phyloP scores from a whole-genome alignment of 1,140 invertebrate genomes.

The Matsumurasca onukii region DNA sequence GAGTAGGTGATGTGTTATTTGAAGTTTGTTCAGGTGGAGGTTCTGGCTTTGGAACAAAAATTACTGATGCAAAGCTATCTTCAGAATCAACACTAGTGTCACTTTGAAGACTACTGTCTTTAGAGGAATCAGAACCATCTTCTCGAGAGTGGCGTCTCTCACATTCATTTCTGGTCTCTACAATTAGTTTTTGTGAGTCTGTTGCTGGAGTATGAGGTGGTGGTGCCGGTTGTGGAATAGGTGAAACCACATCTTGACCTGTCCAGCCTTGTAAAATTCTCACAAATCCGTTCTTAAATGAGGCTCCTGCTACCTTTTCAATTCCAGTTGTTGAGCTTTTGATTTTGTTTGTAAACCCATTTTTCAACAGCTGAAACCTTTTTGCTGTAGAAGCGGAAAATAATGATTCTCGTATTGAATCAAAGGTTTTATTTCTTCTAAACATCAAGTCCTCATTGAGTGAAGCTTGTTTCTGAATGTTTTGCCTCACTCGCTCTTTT shows the following conservation, averaged over 20 bases:
- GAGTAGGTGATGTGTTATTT: conserved; percentile 49
- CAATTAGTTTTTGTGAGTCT: conserved; percentile 44
- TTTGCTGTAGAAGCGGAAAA: conserved; percentile 72
- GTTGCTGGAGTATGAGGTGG: conserved; percentile 35
- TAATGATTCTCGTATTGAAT: conserved; percentile 70
- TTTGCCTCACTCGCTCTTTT: conserved; percentile 78
- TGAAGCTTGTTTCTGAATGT: conserved; percentile 86
- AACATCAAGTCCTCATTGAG: conserved; percentile 85
- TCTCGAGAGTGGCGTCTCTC: conserved; percentile 70
- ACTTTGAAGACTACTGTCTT: conserved; percentile 88
- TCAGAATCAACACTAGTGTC: conserved; percentile 92
- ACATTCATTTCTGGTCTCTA: conserved; percentile 45
- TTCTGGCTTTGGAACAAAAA: conserved; percentile 75
- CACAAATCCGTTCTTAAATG: conserved; percentile 64
- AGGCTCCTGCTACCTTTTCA: conserved; percentile 71
- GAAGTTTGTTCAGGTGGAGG: conserved; percentile 54
- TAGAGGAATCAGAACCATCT: conserved; percentile 87
- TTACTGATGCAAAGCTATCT: conserved; percentile 89
- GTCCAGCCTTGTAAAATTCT: conserved; percentile 75
- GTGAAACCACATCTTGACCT: conserved; percentile 38
- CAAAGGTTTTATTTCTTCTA: conserved; percentile 63
- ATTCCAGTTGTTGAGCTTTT: conserved; percentile 77
- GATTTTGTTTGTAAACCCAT: conserved; percentile 76
- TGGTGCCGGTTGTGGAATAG: conserved; percentile 31
- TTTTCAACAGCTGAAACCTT: conserved; percentile 80